phyloP scores from a whole-genome alignment of 2,113 vertebrate genomes.

The Ptilonorhynchus violaceus region DNA sequence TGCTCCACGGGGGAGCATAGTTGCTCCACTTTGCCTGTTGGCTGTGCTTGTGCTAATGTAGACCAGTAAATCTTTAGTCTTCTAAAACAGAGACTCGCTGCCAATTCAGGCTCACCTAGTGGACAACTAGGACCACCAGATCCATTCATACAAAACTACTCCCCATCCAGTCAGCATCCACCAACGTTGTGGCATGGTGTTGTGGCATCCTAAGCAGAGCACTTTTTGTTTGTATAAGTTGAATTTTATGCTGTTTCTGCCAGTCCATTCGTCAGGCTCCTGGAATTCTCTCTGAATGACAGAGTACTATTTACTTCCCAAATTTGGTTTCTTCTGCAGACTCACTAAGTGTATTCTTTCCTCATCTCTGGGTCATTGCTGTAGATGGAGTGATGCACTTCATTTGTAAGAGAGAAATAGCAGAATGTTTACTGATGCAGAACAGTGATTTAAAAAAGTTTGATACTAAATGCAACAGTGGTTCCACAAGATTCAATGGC shows the following conservation, averaged over 20 bases:
- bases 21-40: fast-evolving
- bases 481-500: background rate
- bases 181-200: background rate
- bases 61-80: background rate
- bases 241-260: background rate
- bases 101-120: background rate
- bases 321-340: background rate
- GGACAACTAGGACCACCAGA: background rate
- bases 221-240: background rate
- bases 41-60: background rate
- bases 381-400: background rate
- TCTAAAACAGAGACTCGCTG: background rate
- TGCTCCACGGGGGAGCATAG: background rate
- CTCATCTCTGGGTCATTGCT: background rate
- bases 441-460: background rate
- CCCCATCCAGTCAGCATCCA: fast-evolving
- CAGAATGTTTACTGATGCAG: background rate
- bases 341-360: background rate
- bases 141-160: background rate
- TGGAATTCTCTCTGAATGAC: background rate
- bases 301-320: background rate
- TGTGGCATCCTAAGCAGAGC: background rate
- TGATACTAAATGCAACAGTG: background rate
- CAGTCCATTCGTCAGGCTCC: background rate
- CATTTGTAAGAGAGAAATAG: background rate